Base-by-base conservation (phyloP, 2,113 vertebrate species). In the Dicerorhinus sumatrensis region DNA sequence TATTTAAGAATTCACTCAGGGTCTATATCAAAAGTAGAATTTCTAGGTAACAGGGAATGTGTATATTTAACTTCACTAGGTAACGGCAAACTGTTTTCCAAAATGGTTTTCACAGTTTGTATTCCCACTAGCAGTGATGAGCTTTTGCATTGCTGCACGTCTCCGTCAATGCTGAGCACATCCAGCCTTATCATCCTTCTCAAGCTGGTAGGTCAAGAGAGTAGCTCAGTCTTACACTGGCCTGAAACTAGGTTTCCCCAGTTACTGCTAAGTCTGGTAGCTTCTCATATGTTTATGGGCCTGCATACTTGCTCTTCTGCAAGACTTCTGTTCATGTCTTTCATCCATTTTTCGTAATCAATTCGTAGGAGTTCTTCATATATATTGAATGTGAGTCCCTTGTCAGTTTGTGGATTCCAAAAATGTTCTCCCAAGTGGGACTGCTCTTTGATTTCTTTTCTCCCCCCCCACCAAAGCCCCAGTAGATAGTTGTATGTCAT, bases 81-180 rank as follows among this genome's bases (percentile, higher is more conserved):
- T 62, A 29, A 51, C 17, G 23, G 42, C 48, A 51, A 51, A 51
- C 48, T 51, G 48, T 51, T 51, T 51, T 51, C 48, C 48, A 51
- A 51, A 51, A 36, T 16, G 18, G 14, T 51, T 70, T 1, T 76
- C 39, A 23, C 62, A 6, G 27, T 93, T 54, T 60, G 4, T 51
- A 23, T 60, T 51, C 25, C 39, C 21, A 29, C 46, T 29, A 29
- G 58, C 8, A 33, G 23, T 33, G 12, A 91, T 8, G 39, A 60
- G 23, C 5, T 8, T 21, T 67, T 16, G 42, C 6, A 23, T 5
- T 14, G 17, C 21, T 39, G 25, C 3, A 23, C 1, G 3, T 3
- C 62, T 54, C 8, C 17, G 3, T 67, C 42, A 80, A 31, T 20
- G 12, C 10, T 17, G 9, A 17, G 58, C 3, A 20, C 11, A 58